A percentile compares a stretch with the other conserved stretches of the same genome.
Evolutionary conservation across 2,113 vertebrate genomes (phyloP).

Genomic region (Pseudonaja textilis): DNA sequence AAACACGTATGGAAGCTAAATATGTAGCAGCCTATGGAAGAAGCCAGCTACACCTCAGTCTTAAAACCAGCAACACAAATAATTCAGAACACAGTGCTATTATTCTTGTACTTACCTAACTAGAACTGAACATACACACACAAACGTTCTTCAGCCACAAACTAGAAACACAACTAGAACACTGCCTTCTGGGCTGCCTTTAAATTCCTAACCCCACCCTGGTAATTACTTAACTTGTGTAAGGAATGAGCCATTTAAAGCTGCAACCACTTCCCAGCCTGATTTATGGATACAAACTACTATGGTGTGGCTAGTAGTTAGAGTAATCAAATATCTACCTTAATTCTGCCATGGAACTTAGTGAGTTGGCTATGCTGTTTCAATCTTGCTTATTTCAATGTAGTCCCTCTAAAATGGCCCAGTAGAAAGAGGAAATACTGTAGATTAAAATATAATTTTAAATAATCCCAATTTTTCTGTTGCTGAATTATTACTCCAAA

Average conservation of each 20-base stretch:
- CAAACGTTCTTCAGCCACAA: not conserved
- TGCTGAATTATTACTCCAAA: not conserved
- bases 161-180: not conserved
- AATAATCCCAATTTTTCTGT: not conserved
- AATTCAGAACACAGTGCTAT: not conserved
- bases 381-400: not conserved
- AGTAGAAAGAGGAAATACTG: not conserved
- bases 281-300: no score
- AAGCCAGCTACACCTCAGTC: not conserved
- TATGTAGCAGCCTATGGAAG: not conserved
- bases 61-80: not conserved
- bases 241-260: not conserved
- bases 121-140: not conserved
- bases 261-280: not conserved
- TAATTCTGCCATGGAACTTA: not conserved
- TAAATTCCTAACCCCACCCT: not conserved
- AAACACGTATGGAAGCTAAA: not conserved
- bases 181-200: not conserved
- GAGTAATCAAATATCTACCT: not conserved
- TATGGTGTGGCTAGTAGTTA: not conserved
- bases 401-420: not conserved
- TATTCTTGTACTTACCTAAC: not conserved
- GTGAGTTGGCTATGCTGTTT: not conserved
- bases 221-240: not conserved
- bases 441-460: not conserved